Base-by-base conservation (phyloP, 2,113 vertebrate species). In the Pachypanchax playfairii region DNA sequence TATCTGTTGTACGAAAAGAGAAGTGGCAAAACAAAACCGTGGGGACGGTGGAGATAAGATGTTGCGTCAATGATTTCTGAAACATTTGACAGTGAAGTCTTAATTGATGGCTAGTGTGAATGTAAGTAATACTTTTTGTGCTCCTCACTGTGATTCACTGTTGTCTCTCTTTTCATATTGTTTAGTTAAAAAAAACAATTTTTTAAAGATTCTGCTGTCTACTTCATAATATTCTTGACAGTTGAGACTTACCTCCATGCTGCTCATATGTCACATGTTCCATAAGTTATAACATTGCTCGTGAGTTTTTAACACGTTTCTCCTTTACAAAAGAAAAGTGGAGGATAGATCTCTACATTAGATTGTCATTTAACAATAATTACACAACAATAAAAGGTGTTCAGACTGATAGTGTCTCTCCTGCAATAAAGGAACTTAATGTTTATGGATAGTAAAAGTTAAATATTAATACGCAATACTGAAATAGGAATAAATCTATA, bases 81-180 rank as follows among this genome's bases (percentile, higher is more conserved):
- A 35, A 36, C 35, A n/a, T 54, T 57, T 15, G 6, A 15, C 5
- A 36, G 2, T n/a, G 18, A 50, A 51, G 70, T 18, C 18, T 57
- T 59, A 59, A 67, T 67, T 51, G 55, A 59, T 59, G 58, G 49
- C 28, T 8, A 35, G 3, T 7, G 22, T 14, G 36, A 36, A 21
- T 1, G 31, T 25, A 35, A 46, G 9, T 20, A 17, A 36, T 10
- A 18, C 21, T 73, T 31, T 46, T 2, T 24, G 14, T 7, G 58
- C 58, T 22, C 41, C 35, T 36, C 9, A 51, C 4, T 21, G 18
- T 20, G 42, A 57, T 18, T 12, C 55, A 33, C 15, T 35, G 29
- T 31, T 46, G 31, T 67, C 54, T 66, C 12, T 12, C 18, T 5
- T 46, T 31, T 54, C 7, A 4, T n/a, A 44, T 53, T 8, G 54